Base-by-base conservation (phyloP, 2,888 invertebrate genomes). In the Dione juno region DNA sequence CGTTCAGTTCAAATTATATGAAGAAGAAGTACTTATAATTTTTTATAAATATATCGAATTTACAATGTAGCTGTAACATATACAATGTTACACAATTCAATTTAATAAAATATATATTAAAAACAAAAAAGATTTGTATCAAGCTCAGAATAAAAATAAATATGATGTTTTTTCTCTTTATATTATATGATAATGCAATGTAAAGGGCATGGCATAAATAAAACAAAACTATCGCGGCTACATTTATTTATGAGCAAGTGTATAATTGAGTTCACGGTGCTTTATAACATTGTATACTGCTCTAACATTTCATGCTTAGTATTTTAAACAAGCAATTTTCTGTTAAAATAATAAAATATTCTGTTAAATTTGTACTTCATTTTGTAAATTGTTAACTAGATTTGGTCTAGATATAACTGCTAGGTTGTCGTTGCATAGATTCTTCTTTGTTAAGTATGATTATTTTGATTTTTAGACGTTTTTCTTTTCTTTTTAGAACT, bases 261-360 rank as follows among this genome's bases (percentile, higher is more conserved):
- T 64, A 64, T 64, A 64, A 64, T 64, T 64, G 21, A 64, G 64
- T 64, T 52, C 64, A 40, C 19, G 52, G 50, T 40, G n/a, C 61
- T 61, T 64, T 64, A 64, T 52, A 52, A 35, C 64, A 37, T 37
- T 64, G 14, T 50, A 52, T 48, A 50, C 11, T 50, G 37, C 37
- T 40, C 64, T 48, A 40, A 6, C 37, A 10, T 19, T 40, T 48
- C 50, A 50, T 40, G 64, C 6, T 50, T 21, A 50, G 50, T 64
- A 50, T 64, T 50, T 63, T 13, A 50, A 58, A 59, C 43, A 21
- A 59, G 28, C 43, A 7, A 11, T 59, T 19, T 13, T 43, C 21
- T 45, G 9, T 9, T 14, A 45, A 45, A 45, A 45, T 61, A 61
- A 63, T 48, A 3, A 63, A 63, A 45, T n/a, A 5, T 9, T 13